These are phyloP conservation scores for Cardinalis cardinalis DNA, from an alignment of 2,113 vertebrate genomes.

Conservation along the genomic window DNA sequence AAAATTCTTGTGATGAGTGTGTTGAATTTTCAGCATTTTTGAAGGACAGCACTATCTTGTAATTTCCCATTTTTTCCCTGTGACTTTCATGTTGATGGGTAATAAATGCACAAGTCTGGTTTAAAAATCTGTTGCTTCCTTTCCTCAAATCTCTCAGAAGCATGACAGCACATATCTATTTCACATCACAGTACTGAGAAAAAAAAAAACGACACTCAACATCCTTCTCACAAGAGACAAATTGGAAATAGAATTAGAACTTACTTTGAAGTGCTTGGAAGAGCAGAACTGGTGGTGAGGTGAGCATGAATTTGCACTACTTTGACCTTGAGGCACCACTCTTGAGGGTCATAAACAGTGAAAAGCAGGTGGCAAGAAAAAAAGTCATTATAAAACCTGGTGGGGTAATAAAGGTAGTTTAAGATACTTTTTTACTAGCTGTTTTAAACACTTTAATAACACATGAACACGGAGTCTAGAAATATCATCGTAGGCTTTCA, in stretches of 20 bases:
- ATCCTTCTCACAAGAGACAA: slow-evolving; percentile 17
- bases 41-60: neutral
- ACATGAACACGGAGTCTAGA: neutral
- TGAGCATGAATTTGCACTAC: neutral
- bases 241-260: slow-evolving; percentile 27
- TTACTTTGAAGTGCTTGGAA: slow-evolving; percentile 27
- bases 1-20: neutral
- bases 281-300: neutral
- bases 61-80: neutral
- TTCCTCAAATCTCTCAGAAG: slow-evolving; percentile 12
- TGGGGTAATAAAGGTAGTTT: neutral
- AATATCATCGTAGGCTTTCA: neutral
- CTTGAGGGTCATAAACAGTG: neutral
- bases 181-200: neutral
- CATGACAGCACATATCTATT: slow-evolving; percentile 26
- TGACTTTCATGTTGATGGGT: neutral
- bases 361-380: neutral
- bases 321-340: neutral
- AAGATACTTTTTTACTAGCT: neutral
- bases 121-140: neutral
- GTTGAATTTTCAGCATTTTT: neutral
- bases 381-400: neutral
- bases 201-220: slow-evolving; percentile 12
- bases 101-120: neutral
- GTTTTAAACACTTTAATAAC: neutral